A percentile compares a stretch with the other conserved stretches of the same genome.
Conservation (phyloP, 1,140 invertebrate genomes). For the Sarcophaga bullata region DNA sequence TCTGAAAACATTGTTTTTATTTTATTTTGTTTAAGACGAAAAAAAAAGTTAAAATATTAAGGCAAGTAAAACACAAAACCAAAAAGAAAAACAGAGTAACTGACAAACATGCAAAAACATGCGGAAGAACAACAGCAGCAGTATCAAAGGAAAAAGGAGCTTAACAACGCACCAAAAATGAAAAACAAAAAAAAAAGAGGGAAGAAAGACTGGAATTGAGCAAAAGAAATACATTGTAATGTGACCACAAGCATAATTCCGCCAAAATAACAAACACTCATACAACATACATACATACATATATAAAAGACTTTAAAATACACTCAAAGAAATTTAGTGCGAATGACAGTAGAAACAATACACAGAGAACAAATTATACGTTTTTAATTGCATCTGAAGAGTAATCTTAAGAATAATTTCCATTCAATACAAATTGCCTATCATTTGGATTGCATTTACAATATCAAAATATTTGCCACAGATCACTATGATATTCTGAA, state of each 20-base stretch:
- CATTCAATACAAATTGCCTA: too few species aligned
- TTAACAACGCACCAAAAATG: too few species aligned
- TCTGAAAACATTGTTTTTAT: not conserved
- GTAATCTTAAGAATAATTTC: too few species aligned
- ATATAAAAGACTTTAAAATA: not conserved
- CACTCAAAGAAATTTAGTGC: not conserved
- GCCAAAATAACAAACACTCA: conserved; percentile 13
- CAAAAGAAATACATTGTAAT: not conserved
- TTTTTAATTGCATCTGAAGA: too few species aligned
- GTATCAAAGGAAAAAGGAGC: not conserved
- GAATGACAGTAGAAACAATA: too few species aligned
- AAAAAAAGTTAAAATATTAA: not conserved
- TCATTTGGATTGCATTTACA: too few species aligned
- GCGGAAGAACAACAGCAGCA: not conserved
- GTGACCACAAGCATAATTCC: conserved; percentile 37
- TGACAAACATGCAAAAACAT: not conserved
- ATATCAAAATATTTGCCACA: too few species aligned
- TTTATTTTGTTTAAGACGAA: too few species aligned
- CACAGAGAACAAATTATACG: too few species aligned
- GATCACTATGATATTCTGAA: too few species aligned
- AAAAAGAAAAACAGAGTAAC: not conserved
- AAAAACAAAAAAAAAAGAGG: too few species aligned
- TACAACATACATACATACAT: not conserved
- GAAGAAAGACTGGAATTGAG: too few species aligned
- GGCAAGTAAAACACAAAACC: not conserved